These are phyloP conservation scores for Gambelia wislizenii DNA, from an alignment of 2,797 vertebrate species.

Conservation along the genomic window DNA sequence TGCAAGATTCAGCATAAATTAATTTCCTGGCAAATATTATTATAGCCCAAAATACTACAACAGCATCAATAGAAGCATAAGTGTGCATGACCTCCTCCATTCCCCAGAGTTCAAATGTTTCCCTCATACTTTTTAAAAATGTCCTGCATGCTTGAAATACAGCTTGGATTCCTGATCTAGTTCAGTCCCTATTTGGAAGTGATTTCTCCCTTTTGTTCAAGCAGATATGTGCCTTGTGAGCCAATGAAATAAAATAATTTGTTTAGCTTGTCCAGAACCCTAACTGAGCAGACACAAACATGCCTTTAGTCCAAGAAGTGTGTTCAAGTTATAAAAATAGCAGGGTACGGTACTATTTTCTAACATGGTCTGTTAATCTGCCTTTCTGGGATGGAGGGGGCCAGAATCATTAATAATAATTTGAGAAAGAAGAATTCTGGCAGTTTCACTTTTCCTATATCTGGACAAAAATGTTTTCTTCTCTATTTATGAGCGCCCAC, in stretches of 20 bases:
- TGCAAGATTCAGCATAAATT: constrained; percentile 27
- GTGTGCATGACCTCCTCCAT: neutral
- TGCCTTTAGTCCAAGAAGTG: constrained; percentile 50
- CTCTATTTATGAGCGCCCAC: neutral
- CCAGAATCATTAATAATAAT: neutral
- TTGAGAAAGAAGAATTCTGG: constrained; percentile 27
- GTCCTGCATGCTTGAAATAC: neutral
- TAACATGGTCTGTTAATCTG: constrained; percentile 51
- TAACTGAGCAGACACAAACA: constrained; percentile 63
- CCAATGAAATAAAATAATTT: constrained; percentile 58
- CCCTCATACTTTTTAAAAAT: constrained; percentile 32
- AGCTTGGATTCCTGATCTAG: constrained; percentile 37
- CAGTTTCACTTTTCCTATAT: constrained; percentile 11
- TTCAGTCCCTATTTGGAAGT: constrained; percentile 69
- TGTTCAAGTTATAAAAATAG: constrained; percentile 52
- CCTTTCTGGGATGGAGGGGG: neutral
- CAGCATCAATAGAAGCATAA: constrained; percentile 4
- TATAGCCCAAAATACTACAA: constrained; percentile 1
- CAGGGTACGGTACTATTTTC: constrained; percentile 43
- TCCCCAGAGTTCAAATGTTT: constrained; percentile 33
- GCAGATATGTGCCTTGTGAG: constrained; percentile 63
- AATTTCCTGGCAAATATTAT: constrained; percentile 26
- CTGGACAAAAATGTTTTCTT: constrained; percentile 14
- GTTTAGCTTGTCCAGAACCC: constrained; percentile 58
- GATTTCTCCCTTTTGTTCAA: constrained; percentile 62